Evolutionary conservation across 2,113 vertebrate genomes (phyloP).

Genomic region (Podarcis cretensis): DNA sequence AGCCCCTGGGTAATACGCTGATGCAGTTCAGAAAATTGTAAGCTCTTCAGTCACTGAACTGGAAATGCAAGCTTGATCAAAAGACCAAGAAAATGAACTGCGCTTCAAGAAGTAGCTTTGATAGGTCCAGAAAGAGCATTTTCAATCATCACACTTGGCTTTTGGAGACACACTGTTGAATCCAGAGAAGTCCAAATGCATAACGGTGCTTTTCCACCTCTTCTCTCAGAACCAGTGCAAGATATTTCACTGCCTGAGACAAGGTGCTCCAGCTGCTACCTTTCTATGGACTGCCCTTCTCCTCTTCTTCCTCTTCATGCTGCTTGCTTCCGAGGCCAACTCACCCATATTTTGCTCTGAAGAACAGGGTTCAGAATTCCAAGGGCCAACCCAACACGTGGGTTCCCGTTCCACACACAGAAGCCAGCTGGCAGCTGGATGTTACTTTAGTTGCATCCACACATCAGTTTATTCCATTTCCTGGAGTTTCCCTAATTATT

Average conservation of each 20-base stretch:
- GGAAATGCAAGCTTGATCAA: conserved; percentile 27
- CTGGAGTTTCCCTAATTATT: no score
- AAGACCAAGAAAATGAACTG: background rate
- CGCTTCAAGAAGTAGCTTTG: background rate
- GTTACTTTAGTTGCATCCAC: no score
- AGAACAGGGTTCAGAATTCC: background rate
- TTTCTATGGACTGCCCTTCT: background rate
- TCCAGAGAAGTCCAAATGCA: background rate
- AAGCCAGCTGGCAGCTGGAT: no score
- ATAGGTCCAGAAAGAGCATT: background rate
- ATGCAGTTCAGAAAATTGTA: background rate
- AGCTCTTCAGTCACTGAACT: conserved; percentile 1
- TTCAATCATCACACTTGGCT: background rate
- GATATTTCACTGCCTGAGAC: background rate
- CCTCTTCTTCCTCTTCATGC: background rate
- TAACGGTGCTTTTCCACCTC: background rate
- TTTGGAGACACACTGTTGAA: background rate
- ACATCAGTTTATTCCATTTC: no score
- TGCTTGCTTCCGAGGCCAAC: background rate
- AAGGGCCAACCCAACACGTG: no score
- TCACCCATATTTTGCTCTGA: background rate
- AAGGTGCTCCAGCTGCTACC: background rate
- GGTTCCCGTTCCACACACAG: no score
- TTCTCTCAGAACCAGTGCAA: background rate
- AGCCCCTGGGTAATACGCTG: background rate